Percentiles rank a stretch among this genome's conserved stretches.
Evolutionary conservation across 2,888 invertebrate genomes (phyloP).

Genomic region (Phortica magna): DNA sequence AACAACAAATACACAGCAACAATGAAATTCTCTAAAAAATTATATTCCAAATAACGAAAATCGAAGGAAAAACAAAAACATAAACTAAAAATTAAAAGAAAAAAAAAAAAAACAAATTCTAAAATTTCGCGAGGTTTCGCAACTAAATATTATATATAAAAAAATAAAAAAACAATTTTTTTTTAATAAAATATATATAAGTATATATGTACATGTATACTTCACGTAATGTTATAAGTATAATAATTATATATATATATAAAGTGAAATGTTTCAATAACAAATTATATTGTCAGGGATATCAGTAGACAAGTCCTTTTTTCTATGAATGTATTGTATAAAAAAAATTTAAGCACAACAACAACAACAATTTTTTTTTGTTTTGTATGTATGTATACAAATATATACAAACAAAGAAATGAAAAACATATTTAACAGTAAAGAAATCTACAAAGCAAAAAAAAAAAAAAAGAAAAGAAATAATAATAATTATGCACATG

Average conservation of each 20-base stretch:
- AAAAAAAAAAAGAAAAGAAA: slow-evolving; percentile 31
- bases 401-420: slow-evolving; percentile 9
- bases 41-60: slow-evolving; percentile 58
- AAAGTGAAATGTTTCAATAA: slow-evolving; percentile 38
- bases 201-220: no score
- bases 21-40: slow-evolving; percentile 74
- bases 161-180: neutral
- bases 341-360: slow-evolving; percentile 46
- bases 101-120: neutral
- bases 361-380: slow-evolving; percentile 41
- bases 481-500: slow-evolving; percentile 54
- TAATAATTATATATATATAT: slow-evolving; percentile 16
- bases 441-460: slow-evolving; percentile 33
- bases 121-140: slow-evolving; percentile 3
- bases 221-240: slow-evolving; percentile 45
- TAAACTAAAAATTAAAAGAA: slow-evolving; percentile 14
- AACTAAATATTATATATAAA: neutral
- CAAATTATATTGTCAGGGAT: slow-evolving; percentile 43
- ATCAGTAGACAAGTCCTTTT: slow-evolving; percentile 37
- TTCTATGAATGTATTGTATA: slow-evolving; percentile 39
- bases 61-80: neutral
- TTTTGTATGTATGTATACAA: slow-evolving; percentile 27
- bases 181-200: neutral
- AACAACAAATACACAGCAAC: slow-evolving; percentile 37
- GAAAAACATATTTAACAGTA: neutral